Evolutionary conservation across 2,888 invertebrate genomes (phyloP).

Genomic region (Amiota minor): DNA sequence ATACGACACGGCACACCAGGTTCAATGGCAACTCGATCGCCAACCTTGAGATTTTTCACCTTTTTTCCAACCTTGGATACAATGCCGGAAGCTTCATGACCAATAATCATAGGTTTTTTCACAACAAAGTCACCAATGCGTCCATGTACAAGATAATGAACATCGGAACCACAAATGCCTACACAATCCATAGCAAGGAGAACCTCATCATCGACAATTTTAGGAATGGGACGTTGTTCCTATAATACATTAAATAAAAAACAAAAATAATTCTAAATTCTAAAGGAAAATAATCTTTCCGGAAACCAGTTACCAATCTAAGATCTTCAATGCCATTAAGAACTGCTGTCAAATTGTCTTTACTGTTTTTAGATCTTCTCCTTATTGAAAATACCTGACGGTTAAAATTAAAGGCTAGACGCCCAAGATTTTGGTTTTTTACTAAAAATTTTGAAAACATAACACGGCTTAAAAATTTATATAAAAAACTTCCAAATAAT

Average conservation of each 20-base stretch:
- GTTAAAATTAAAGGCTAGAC: too few relatives aligned
- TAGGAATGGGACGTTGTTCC: conserved; percentile 86
- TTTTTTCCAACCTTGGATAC: conserved; percentile 80
- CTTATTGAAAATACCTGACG: too few relatives aligned
- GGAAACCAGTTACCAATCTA: background rate
- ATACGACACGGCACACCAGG: background rate
- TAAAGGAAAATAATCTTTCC: too few relatives aligned
- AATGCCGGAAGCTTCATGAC: conserved; percentile 90
- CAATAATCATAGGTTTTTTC: conserved; percentile 89
- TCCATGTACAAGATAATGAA: conserved; percentile 79
- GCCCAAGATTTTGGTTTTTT: too few relatives aligned
- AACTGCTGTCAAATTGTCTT: background rate
- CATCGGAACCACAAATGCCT: background rate
- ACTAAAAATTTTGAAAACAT: too few relatives aligned
- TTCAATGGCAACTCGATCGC: background rate
- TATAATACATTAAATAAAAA: conserved; percentile 70
- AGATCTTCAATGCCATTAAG: background rate
- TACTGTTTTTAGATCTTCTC: too few relatives aligned
- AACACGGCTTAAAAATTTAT: too few relatives aligned
- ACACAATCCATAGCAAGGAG: conserved; percentile 1
- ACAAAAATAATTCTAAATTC: too few relatives aligned
- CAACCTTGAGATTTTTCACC: conserved; percentile 74
- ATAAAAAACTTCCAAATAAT: too few relatives aligned
- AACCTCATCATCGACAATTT: conserved; percentile 73
- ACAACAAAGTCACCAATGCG: conserved; percentile 88